Conservation (phyloP, 2,113 vertebrate species). For the Saiga tatarica region DNA sequence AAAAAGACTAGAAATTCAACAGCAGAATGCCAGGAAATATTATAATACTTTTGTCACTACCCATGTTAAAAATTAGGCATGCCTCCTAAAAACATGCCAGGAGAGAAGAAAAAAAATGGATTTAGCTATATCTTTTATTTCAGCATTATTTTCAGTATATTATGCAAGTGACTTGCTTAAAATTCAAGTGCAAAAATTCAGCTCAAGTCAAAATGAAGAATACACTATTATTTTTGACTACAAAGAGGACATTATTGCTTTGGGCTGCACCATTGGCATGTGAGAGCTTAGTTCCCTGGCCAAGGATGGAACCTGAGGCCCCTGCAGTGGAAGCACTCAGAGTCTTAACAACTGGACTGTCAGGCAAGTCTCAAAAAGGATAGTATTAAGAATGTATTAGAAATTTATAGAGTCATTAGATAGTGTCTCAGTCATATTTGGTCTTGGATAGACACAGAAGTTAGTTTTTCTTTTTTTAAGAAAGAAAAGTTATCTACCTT, state of each 20-base stretch:
- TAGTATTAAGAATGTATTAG: background rate
- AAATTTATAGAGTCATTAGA: background rate
- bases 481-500: background rate
- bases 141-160: background rate
- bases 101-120: background rate
- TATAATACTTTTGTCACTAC: background rate
- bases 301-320: background rate
- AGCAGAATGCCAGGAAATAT: background rate
- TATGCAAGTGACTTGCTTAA: background rate
- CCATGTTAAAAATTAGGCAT: background rate
- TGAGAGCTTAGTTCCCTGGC: background rate
- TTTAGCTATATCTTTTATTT: background rate
- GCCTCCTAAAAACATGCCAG: background rate
- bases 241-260: background rate
- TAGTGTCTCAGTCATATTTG: background rate
- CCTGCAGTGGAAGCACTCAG: background rate
- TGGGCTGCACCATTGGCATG: background rate
- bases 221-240: background rate
- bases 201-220: background rate
- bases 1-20: background rate
- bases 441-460: background rate
- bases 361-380: background rate
- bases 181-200: background rate
- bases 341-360: background rate
- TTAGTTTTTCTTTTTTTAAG: background rate